Evolutionary conservation across 37 sponge, comb jelly and placozoan species (phyloP), one percentile per base, ranked within the genome.

Genomic region (Aphrocallistes beatrix): DNA sequence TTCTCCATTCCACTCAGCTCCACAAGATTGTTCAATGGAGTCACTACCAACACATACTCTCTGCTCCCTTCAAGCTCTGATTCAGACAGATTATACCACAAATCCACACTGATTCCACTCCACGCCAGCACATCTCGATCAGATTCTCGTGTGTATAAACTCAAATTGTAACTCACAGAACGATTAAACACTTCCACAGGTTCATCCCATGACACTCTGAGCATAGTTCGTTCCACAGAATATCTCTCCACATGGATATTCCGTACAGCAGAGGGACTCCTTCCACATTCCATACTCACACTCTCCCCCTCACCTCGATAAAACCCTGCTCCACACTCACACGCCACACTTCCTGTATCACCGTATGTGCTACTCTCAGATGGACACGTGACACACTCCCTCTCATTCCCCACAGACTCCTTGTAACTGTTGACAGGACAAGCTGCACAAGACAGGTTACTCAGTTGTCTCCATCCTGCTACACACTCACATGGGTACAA

Each of bases 221-320:
- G n/a, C n/a, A n/a, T n/a, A n/a, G n/a, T n/a, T n/a, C n/a, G n/a
- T n/a, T n/a, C n/a, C n/a, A n/a, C n/a, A n/a, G n/a, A n/a, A n/a
- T n/a, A n/a, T 60, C 75, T 60, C 75, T 60, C 75, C 34, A 60
- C 6, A 25, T 30, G 32, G 32, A 60, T 19, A 30, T 60, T 60
- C 8, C 75, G 75, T 19, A 60, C 75, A 13, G 34, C 34, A 60
- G 75, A 60, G 34, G 75, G 75, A 60, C 75, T 60, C 75, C 75
- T 60, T 30, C 75, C 75, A 60, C 75, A 60, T 30, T 25, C 6
- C 75, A 60, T 3, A 13, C n/a, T 6, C 75, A 3, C 75, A 60
- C 75, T 60, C 75, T 60, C 75, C 75, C n/a, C 75, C 75, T 60
- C 75, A 13, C 75, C n/a, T 19, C 75, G 75, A 13, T 60, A 60